Base-by-base conservation (phyloP, 2,797 vertebrate genomes). In the Protosalanx chinensis region DNA sequence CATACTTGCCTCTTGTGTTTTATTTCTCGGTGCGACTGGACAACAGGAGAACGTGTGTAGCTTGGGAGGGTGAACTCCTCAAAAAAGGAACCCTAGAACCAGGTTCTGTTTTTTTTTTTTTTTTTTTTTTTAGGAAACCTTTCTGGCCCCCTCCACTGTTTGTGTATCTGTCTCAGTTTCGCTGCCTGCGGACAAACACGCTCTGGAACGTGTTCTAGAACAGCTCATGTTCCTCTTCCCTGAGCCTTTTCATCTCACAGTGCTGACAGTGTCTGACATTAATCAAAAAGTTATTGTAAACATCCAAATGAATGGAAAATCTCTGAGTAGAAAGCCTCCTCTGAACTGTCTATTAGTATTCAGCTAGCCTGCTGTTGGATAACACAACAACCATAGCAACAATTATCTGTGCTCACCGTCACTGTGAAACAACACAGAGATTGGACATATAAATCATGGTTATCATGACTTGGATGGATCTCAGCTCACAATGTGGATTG, bases 401-500 rank as follows among this genome's bases (percentile, higher is more conserved):
- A 85, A 87, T 89, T 86, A 88, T 88, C 83, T 82, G 80, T 84
- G 76, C 73, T 67, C 77, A 84, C 73, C 79, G 75, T 82, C 85
- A 84, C 77, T 56, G 74, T 60, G 72, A 82, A 80, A 72, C 85
- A 82, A 85, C 86, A 80, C 76, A 84, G 82, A 83, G 83, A 86
- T 89, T 87, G 77, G 84, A 86, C 76, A 80, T 87, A 91, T 90
- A 88, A 84, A 89, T 90, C 88, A 88, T 81, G 86, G 83, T 86
- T 86, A 88, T 89, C 85, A 80, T 79, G 79, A 67, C 82, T 74
- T 73, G 72, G 76, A 71, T 79, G 80, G 77, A 76, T 85, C 84
- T 86, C 82, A 72, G 85, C 82, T 77, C 79, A 82, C 80, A 80
- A 80, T 86, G 84, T 84, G 85, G 86, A 76, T 64, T 84, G 86